Base-by-base conservation (phyloP, 2,113 vertebrate genomes). In the Microcebus tavaratra region DNA sequence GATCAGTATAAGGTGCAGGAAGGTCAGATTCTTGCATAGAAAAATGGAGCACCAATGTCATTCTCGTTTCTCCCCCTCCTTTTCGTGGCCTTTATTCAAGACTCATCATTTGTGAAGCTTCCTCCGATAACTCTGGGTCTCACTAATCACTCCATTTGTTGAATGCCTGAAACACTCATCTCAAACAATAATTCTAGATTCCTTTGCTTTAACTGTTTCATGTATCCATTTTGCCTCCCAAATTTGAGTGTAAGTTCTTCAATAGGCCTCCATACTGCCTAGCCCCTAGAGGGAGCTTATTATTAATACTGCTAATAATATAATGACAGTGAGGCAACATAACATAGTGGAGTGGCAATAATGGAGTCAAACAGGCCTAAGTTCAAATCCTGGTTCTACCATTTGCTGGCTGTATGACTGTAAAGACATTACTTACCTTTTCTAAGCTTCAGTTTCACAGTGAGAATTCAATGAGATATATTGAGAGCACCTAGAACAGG, bases 101-200 rank as follows among this genome's bases (percentile, higher is more conserved):
- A 91, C 15, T 90, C 81, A 45, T 36, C 82, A 90, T 94, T 36
- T 55, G 6, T 76, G 75, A 96, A 76, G 15, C 25, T 87, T 94
- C 89, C 50, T 68, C 92, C 50, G 91, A 14, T 63, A 80, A 96
- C n/a, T 67, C 81, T 21, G 6, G 31, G 13, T 81, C 50, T 96
- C 75, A 65, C 45, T 78, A 82, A 91, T 79, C 45, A 59, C 39
- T 45, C 18, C 15, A 8, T 78, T 75, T 67, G 42, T 1, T 90
- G 80, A 91, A 88, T 76, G 50, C 63, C 65, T 88, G 25, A 85
- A 94, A 93, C 34, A 78, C n/a, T 57, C 23, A 39, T 72, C 67
- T 92, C 73, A 80, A 63, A 29, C 70, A 91, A 31, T 76, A 89
- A 93, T 80, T 90, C 50, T 81, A 96, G 86, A 75, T 94, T 91